Base-by-base conservation (phyloP, 2,888 invertebrate genomes). In the Bombylius discolor region DNA sequence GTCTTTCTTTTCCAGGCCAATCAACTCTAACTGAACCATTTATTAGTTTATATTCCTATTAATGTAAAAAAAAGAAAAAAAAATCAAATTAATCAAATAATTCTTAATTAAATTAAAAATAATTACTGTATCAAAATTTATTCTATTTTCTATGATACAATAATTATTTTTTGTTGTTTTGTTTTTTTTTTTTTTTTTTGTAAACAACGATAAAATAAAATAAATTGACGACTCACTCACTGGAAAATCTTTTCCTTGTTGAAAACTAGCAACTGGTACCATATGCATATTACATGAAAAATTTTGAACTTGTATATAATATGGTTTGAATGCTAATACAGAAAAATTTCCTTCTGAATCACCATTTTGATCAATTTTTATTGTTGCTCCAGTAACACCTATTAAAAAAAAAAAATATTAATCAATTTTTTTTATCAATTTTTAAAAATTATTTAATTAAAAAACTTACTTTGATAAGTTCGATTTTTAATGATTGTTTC, bases 341-440 rank as follows among this genome's bases (percentile, higher is more conserved):
- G 97, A 94, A 77, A 94, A 98, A 74, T 98, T 98, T 9, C 96
- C 97, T 72, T 96, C 94, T 0, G 96, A 96, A 73, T 98, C 96
- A 4, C 96, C 98, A 64, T 88, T 83, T 64, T 85, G 80, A 77
- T 98, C 95, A 62, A 98, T 80, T 63, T 89, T 88, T 66, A 97
- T 93, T 59, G 86, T 87, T 69, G 94, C 88, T 23, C 98, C 98
- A 55, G 93, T 90, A 66, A 97, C 85, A 81, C 97, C 96, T 96
- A 36, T 36, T 36, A 2, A 36, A 1, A 36, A 13, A 33, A 36
- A 47, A 23, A 46, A 36, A 56, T 14, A 0, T 14, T 23, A 49
- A 56, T 47, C 49, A 48, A 50, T 46, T 36, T 12, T 33, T 45
- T 50, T 39, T 34, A 34, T 47, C 44, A 45, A 13, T 49, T n/a